Percentiles rank a stretch among this genome's conserved stretches.
phyloP scores from a whole-genome alignment of 2,113 vertebrate genomes.

The Donacobius atricapilla region DNA sequence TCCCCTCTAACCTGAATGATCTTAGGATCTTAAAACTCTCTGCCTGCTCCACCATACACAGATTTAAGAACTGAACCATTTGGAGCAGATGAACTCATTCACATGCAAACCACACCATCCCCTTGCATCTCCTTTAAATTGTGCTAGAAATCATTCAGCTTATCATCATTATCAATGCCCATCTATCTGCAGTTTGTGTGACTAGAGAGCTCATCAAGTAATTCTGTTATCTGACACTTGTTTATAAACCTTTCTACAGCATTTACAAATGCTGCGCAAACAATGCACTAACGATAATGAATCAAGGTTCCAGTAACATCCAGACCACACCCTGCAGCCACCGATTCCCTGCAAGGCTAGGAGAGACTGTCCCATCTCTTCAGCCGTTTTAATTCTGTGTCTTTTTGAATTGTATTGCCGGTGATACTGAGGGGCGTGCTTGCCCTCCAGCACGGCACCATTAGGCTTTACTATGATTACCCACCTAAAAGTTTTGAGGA shows the following conservation, averaged over 20 bases:
- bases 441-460: not conserved
- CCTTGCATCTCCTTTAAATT: not conserved
- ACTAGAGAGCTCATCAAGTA: slow-evolving; percentile 4
- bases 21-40: not conserved
- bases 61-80: not conserved
- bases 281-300: not conserved
- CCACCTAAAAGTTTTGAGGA: not conserved
- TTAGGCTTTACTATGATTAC: not conserved
- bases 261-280: slow-evolving; percentile 5
- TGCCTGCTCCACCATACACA: not conserved
- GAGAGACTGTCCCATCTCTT: not conserved
- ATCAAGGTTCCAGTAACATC: not conserved
- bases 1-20: not conserved
- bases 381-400: not conserved
- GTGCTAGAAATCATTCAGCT: not conserved
- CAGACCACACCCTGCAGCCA: not conserved
- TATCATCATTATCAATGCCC: not conserved
- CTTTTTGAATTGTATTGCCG: not conserved
- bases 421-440: not conserved
- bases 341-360: not conserved
- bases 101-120: not conserved
- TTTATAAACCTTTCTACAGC: slow-evolving; percentile 34
- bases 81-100: not conserved
- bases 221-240: slow-evolving; percentile 9
- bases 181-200: not conserved